phyloP scores from a whole-genome alignment of 2,797 vertebrate genomes.

The Falco rusticolus region DNA sequence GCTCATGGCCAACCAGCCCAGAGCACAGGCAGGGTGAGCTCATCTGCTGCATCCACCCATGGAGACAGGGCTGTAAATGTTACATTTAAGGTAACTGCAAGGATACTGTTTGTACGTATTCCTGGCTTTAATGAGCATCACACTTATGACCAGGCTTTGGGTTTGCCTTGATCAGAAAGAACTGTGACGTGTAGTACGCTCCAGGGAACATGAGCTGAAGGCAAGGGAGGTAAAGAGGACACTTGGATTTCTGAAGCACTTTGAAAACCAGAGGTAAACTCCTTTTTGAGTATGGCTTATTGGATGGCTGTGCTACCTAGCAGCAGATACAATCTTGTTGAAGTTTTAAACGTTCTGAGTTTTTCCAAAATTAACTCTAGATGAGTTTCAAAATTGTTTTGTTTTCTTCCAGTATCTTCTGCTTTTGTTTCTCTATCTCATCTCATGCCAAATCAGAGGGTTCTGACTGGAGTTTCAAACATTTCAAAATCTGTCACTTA shows the following conservation, averaged over 20 bases:
- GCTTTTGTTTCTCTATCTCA: not conserved
- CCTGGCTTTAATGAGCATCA: not conserved
- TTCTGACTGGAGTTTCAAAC: not conserved
- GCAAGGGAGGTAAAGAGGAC: not conserved
- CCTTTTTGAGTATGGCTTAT: not conserved
- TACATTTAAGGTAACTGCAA: not conserved
- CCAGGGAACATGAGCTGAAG: not conserved
- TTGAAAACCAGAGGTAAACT: not conserved
- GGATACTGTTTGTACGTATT: not conserved
- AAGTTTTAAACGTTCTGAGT: not conserved
- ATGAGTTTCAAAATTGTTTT: not conserved
- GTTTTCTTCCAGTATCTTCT: not conserved
- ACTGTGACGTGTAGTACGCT: not conserved
- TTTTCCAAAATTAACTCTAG: not conserved
- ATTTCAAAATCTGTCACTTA: not conserved
- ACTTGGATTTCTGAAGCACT: not conserved
- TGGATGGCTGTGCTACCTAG: not conserved
- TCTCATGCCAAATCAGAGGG: not conserved
- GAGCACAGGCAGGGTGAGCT: conserved; percentile 7
- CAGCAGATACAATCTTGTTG: not conserved
- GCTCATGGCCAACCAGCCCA: not conserved
- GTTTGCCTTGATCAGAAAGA: not conserved
- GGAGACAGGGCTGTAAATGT: not conserved
- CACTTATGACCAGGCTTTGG: not conserved
- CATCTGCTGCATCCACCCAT: not conserved